phyloP scores from a whole-genome alignment of 37 sponge, comb jelly and placozoan species.

The Cliona cf. orientalis region DNA sequence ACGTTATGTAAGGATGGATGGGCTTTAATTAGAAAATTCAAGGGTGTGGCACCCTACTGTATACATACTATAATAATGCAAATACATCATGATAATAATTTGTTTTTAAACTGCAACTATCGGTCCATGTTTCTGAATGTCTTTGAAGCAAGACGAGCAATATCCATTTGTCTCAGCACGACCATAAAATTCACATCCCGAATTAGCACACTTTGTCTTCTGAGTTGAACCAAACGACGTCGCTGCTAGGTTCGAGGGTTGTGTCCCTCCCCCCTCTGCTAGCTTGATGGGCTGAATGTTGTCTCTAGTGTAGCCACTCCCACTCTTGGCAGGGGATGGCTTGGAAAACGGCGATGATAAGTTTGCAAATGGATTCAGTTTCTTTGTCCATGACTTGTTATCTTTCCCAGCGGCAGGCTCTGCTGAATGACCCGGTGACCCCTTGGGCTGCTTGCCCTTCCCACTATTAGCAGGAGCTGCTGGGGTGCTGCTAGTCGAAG shows the following conservation, averaged over 20 bases:
- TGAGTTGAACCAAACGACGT: no score
- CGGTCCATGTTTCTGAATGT: background rate
- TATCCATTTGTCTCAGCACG: slow-evolving; percentile 25
- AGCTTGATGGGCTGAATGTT: slow-evolving; percentile 42
- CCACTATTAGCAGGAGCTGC: no score
- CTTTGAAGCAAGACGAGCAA: slow-evolving; percentile 60
- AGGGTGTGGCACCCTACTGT: background rate
- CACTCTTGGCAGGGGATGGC: background rate
- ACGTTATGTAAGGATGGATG: background rate
- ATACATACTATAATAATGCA: background rate
- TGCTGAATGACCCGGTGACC: no score
- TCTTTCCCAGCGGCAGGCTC: no score
- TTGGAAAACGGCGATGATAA: background rate
- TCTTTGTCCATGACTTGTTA: no score
- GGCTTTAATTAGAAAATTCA: slow-evolving; percentile 11
- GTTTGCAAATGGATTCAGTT: no score
- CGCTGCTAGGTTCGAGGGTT: background rate
- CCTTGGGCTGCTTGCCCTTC: no score
- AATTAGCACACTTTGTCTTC: slow-evolving; percentile 20
- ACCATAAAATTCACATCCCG: slow-evolving; percentile 61
- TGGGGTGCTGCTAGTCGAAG: no score
- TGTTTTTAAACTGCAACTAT: background rate
- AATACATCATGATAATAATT: background rate
- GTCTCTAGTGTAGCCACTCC: slow-evolving; percentile 48
- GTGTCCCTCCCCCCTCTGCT: no score